A percentile compares a stretch with the other conserved stretches of the same genome.
Evolutionary conservation across 2,797 vertebrate species (phyloP).

Genomic region (Pseudochaenichthys georgianus): DNA sequence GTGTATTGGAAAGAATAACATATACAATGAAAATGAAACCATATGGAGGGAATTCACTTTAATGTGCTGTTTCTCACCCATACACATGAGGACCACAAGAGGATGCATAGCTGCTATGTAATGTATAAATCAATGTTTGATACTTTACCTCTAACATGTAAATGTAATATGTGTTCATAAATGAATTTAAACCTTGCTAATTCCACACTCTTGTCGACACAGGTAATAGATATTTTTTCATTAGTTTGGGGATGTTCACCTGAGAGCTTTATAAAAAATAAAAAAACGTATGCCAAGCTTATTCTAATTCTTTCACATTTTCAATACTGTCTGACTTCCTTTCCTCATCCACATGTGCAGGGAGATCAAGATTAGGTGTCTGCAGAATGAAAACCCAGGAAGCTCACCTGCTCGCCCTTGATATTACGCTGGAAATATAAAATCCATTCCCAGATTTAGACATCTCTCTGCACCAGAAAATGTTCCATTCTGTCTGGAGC

Average conservation of each 20-base stretch:
- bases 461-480: constrained; percentile 77
- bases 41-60: constrained; percentile 20
- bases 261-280: constrained; percentile 44
- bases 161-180: constrained; percentile 22
- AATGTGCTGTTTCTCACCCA: constrained; percentile 22
- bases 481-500: constrained; percentile 77
- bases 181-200: constrained; percentile 41
- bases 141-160: constrained; percentile 6
- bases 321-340: constrained; percentile 70
- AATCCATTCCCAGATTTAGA: constrained; percentile 84
- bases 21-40: constrained; percentile 32
- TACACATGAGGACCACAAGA: neutral
- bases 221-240: constrained; percentile 51
- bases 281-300: constrained; percentile 55
- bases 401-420: constrained; percentile 84
- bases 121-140: constrained; percentile 13
- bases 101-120: constrained; percentile 1
- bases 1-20: constrained; percentile 7
- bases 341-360: constrained; percentile 74
- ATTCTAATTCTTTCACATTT: constrained; percentile 74
- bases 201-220: constrained; percentile 29
- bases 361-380: constrained; percentile 81
- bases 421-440: constrained; percentile 83
- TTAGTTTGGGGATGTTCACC: constrained; percentile 55
- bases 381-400: constrained; percentile 81